Percentiles rank a stretch among this genome's conserved stretches.
phyloP scores from a whole-genome alignment of 2,113 vertebrate genomes.

The Hippocampus zosterae region DNA sequence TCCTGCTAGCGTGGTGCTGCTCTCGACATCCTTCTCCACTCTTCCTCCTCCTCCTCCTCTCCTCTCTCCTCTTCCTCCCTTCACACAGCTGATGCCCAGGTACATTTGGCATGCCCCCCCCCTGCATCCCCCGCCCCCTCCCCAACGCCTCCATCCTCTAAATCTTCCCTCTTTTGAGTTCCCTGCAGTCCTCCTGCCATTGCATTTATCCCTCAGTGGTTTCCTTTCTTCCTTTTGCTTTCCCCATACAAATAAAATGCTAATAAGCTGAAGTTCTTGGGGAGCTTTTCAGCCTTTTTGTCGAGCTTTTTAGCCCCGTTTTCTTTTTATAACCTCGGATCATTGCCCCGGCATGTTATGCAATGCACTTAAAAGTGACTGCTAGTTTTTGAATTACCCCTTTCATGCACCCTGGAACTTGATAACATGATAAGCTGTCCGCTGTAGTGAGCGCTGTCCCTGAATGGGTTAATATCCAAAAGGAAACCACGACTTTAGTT shows the following conservation, averaged over 20 bases:
- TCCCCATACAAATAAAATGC: conserved; percentile 5
- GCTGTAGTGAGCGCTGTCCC: too few species aligned
- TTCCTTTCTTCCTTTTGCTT: neutral
- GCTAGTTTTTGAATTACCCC: conserved; percentile 6
- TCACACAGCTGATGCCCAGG: conserved; percentile 69
- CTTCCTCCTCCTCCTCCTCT: conserved; percentile 68
- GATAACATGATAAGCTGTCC: too few species aligned
- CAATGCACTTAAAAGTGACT: conserved; percentile 24
- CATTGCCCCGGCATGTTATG: neutral
- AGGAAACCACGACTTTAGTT: neutral
- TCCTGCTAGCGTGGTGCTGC: conserved; percentile 71
- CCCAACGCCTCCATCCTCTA: neutral
- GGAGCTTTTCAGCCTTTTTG: neutral
- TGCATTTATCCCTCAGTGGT: conserved; percentile 4
- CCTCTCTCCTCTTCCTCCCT: conserved; percentile 67
- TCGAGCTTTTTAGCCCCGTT: conserved; percentile 25
- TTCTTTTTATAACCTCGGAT: conserved; percentile 17
- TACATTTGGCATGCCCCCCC: conserved; percentile 59
- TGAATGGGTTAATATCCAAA: neutral
- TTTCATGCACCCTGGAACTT: too few species aligned
- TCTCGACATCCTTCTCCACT: conserved; percentile 73
- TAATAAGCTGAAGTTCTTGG: conserved; percentile 10
- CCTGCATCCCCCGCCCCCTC: neutral
- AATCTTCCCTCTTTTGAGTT: conserved; percentile 5
- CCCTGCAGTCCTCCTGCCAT: conserved; percentile 9